Conservation (phyloP, 2,797 vertebrate genomes). For the Aplochiton taeniatus region DNA sequence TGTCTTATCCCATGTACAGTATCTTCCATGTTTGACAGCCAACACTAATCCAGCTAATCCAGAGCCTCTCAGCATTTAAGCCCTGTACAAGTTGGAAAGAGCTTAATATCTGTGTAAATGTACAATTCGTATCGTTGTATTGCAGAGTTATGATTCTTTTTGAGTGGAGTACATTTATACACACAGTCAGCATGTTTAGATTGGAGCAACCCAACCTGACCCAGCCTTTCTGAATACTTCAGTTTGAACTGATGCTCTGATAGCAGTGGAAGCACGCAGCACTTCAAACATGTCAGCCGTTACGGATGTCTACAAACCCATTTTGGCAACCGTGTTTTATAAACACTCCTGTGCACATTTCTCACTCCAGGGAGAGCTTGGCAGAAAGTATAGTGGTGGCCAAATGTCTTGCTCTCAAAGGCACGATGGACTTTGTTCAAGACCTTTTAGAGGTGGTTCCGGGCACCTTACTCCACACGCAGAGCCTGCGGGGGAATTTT, state of each 20-base stretch:
- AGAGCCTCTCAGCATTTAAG: neutral
- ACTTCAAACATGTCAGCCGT: constrained; percentile 46
- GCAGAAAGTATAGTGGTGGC: too few species aligned
- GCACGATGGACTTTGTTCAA: too few species aligned
- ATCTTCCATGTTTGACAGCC: constrained; percentile 46
- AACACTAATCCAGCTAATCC: constrained; percentile 23
- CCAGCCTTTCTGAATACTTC: constrained; percentile 47
- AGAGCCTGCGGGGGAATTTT: constrained; percentile 14
- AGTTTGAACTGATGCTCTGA: constrained; percentile 50
- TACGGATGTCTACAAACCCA: constrained; percentile 41
- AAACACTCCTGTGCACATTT: too few species aligned
- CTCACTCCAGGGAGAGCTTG: too few species aligned
- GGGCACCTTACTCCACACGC: neutral
- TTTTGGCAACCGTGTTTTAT: constrained; percentile 14
- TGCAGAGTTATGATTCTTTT: constrained; percentile 47
- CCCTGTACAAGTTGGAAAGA: constrained; percentile 4
- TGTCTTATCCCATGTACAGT: constrained; percentile 47
- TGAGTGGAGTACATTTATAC: constrained; percentile 48
- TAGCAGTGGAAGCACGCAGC: constrained; percentile 51
- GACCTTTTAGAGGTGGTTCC: constrained; percentile 1
- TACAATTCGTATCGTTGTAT: constrained; percentile 29
- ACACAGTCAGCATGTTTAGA: constrained; percentile 64
- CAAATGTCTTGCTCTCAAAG: too few species aligned
- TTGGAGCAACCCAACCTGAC: constrained; percentile 36
- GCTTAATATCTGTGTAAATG: constrained; percentile 25